Evolutionary conservation across 2,113 vertebrate genomes (phyloP), one percentile per base, ranked within the genome.

Genomic region (Larimichthys polyactis): DNA sequence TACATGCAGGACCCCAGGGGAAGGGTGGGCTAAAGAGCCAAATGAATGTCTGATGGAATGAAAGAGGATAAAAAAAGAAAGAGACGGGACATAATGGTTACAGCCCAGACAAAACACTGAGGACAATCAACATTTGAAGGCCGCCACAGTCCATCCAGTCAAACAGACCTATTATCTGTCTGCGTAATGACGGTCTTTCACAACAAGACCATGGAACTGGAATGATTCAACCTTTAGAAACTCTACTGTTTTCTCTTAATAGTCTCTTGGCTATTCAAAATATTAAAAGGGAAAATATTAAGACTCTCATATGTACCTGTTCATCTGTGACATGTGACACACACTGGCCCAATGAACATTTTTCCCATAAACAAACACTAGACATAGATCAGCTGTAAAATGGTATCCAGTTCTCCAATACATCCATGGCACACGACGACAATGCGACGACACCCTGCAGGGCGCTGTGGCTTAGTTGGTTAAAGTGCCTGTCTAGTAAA

Each of bases 81-180:
- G 5, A 75, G 52, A 68, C 3, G 1, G 27, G 52, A 54, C 46
- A 55, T 49, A 64, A 60, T 81, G 67, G 57, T 40, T 59, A 55
- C 20, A 72, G 64, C 48, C 43, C 27, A 65, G 75, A 87, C 78
- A 81, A 78, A 71, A 72, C 60, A 62, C 22, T 52, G 57, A 78
- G 52, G 29, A 20, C 36, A 82, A 51, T 63, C 51, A 0, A 5
- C 67, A 51, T 79, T 57, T 59, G 59, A 32, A 78, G 54, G 49
- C 43, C 46, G 1, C 44, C 32, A 29, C 49, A 70, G 79, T 51
- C 84, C 51, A 19, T 59, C 66, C 57, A 75, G n/a, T 43, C 52
- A 80, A 51, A 71, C 52, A 83, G 55, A 78, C 43, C 49, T n/a
- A 71, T 83, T 75, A 79, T 77, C 49, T 75, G 40, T 74, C 32